Base-by-base conservation (phyloP, 2,113 vertebrate genomes). In the Coregonus clupeaformis region DNA sequence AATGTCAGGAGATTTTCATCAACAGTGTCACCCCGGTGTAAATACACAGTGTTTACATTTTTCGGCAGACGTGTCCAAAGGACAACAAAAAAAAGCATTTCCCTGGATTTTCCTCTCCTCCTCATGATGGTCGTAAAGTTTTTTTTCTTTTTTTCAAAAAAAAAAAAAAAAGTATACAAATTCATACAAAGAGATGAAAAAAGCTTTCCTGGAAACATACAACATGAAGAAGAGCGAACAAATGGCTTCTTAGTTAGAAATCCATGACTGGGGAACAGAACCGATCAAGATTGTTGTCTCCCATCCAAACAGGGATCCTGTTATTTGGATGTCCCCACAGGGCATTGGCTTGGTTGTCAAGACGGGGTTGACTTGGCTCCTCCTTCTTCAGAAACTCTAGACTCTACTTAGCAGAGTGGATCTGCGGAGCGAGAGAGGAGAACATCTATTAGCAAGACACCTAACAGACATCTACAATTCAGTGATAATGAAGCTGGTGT, bases 331-430 rank as follows among this genome's bases (percentile, higher is more conserved):
- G 12, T 77, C 75, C 69, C 74, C 6, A 68, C 70, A 22, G 5
- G 24, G 69, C 29, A 24, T 68, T 68, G 32, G 68, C 60, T 75
- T 49, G 76, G 29, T 75, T 64, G 36, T 59, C 47, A 71, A 71
- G 24, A 24, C 14, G 52, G 30, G 71, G 55, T 45, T 74, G 32
- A 72, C 42, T 59, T 77, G 29, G 27, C 65, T 69, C 30, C 73
- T 16, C 0, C 6, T 22, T 29, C 6, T 22, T 29, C 72, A 57
- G 60, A n/a, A 20, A n/a, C 1, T 62, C 91, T 91, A 98, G 64
- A 94, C 94, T 87, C 97, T 93, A 89, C 93, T 95, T 29, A 98
- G 86, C 83, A 98, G 92, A 4, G 92, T 90, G 42, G 97, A 96
- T 89, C 97, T 98, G 87, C 0, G 84, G 80, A 84, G 71, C 27